Conservation (phyloP, 1,140 invertebrate genomes). For the Gryon sp. region DNA sequence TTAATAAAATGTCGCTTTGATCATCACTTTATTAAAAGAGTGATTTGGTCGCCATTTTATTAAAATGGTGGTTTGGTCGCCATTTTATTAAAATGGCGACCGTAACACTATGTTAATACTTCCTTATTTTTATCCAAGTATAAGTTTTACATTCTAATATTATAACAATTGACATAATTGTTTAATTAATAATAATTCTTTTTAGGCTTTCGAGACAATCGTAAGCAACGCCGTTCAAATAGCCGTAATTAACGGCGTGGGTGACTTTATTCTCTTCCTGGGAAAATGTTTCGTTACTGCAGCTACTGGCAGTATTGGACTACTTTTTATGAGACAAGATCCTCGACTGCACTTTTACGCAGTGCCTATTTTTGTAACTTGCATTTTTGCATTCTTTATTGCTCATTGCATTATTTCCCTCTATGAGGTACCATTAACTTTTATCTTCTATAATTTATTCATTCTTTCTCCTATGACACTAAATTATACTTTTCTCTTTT, state of each 20-base stretch:
- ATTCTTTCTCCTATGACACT: no score
- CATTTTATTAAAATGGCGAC: no score
- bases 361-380: conserved; percentile 91
- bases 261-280: conserved; percentile 96
- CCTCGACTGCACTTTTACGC: conserved; percentile 88
- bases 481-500: conserved; percentile 67
- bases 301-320: conserved; percentile 85
- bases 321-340: conserved; percentile 87
- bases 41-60: no score
- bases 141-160: no score
- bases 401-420: conserved; percentile 95
- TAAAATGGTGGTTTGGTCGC: no score
- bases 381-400: conserved; percentile 94
- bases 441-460: no score
- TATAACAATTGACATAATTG: no score
- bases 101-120: no score
- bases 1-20: no score
- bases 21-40: no score
- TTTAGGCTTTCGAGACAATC: conserved; percentile 90
- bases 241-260: conserved; percentile 94
- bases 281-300: conserved; percentile 94
- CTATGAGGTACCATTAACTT: conserved; percentile 93
- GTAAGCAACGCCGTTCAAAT: conserved; percentile 92
- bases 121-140: no score
- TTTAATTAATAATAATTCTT: conserved; percentile 16